Evolutionary conservation across 2,888 invertebrate species (phyloP).

Genomic region (Polydrusus pterygomalis): DNA sequence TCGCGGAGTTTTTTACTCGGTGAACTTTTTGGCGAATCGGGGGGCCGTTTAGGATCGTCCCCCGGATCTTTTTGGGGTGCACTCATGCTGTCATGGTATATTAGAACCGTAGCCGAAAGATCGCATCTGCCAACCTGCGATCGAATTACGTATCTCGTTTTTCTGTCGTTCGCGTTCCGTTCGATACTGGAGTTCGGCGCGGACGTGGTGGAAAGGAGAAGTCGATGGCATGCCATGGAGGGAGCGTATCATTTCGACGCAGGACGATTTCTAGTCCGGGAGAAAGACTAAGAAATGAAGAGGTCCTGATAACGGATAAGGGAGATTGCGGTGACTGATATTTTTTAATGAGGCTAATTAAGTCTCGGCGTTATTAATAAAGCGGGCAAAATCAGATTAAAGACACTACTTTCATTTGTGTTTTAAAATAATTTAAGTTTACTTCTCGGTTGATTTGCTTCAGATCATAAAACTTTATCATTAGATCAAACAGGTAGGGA

Average conservation of each 20-base stretch:
- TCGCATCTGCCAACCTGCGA: constrained; percentile 59
- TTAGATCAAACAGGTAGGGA: no score
- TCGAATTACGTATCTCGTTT: constrained; percentile 52
- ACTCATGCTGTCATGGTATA: constrained; percentile 63
- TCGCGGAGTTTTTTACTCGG: constrained; percentile 77
- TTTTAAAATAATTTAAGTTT: background rate
- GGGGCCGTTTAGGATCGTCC: constrained; percentile 63
- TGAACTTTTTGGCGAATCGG: constrained; percentile 68
- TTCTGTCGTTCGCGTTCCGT: constrained; percentile 65
- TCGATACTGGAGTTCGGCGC: constrained; percentile 67
- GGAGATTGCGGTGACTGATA: background rate
- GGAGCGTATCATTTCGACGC: constrained; percentile 58
- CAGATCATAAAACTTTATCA: background rate
- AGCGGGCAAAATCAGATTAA: background rate
- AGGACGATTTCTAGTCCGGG: constrained; percentile 37
- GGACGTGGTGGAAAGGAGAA: constrained; percentile 60
- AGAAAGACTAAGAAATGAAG: constrained; percentile 26
- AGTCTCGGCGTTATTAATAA: background rate
- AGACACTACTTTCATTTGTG: background rate
- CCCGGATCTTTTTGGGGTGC: constrained; percentile 60
- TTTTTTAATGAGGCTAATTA: constrained; percentile 1
- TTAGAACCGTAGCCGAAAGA: constrained; percentile 46
- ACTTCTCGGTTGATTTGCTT: background rate
- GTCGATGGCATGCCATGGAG: constrained; percentile 59
- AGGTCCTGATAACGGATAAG: background rate